phyloP scores from a whole-genome alignment of 2,113 vertebrate genomes.

The Rhinogobius similis region DNA sequence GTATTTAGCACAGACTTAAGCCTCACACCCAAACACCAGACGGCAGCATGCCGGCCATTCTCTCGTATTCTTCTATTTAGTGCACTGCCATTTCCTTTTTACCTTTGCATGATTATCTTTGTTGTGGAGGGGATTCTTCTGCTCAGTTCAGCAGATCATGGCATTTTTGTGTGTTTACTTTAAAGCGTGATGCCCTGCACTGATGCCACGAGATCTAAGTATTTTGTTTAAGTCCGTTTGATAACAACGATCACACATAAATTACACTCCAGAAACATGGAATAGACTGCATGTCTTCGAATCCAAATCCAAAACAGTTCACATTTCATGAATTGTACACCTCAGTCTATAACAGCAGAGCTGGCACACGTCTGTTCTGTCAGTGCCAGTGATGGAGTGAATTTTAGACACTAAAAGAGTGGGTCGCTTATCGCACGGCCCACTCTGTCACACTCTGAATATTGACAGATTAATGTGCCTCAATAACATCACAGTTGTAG shows the following conservation, averaged over 20 bases:
- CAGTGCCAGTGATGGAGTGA: background rate
- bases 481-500: background rate
- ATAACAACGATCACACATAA: too few relatives aligned
- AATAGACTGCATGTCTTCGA: too few relatives aligned
- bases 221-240: background rate
- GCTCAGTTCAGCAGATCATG: slow-evolving; percentile 3
- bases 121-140: slow-evolving; percentile 16
- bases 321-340: background rate
- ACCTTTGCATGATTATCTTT: background rate
- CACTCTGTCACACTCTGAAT: background rate
- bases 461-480: background rate
- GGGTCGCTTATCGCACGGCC: background rate
- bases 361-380: background rate
- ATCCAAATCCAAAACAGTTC: background rate
- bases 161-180: slow-evolving; percentile 21
- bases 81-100: slow-evolving; percentile 18
- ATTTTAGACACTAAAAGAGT: background rate
- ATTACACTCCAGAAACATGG: too few relatives aligned
- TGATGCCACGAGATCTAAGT: background rate
- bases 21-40: slow-evolving; percentile 41
- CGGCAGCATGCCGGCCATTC: slow-evolving; percentile 23
- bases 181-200: slow-evolving; percentile 5
- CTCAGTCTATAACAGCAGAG: too few relatives aligned
- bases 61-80: slow-evolving; percentile 24
- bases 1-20: slow-evolving; percentile 45